phyloP scores from a whole-genome alignment of 2,888 invertebrate species.

The Pyrrhosoma nymphula region DNA sequence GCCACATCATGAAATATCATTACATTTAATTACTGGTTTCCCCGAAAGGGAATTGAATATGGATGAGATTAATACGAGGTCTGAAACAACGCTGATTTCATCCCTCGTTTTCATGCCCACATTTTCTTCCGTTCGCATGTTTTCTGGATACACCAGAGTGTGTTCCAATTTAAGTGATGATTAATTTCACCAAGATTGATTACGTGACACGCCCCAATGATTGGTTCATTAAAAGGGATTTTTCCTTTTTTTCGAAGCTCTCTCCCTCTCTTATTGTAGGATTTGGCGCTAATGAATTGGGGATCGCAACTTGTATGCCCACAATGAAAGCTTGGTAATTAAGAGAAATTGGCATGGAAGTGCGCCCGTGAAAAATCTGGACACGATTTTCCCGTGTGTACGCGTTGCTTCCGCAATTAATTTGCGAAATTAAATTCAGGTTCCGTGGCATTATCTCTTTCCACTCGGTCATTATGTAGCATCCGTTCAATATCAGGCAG shows the following conservation, averaged over 20 bases:
- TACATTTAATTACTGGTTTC: neutral
- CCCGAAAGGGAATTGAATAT: neutral
- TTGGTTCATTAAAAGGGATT: neutral
- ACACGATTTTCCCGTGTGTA: neutral
- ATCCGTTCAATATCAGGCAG: too few species aligned
- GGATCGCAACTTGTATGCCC: neutral
- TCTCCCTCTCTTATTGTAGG: neutral
- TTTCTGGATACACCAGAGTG: neutral
- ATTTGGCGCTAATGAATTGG: neutral
- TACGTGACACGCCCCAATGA: neutral
- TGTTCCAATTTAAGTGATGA: neutral
- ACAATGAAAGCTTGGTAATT: neutral
- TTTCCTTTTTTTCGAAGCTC: neutral
- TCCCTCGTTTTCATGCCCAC: neutral
- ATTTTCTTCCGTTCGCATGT: neutral
- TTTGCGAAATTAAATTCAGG: neutral
- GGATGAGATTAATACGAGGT: neutral
- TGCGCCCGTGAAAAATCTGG: neutral
- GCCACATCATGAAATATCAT: neutral
- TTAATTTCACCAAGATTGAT: constrained; percentile 20
- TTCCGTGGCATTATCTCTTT: neutral
- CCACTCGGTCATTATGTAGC: too few species aligned
- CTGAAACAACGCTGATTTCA: neutral
- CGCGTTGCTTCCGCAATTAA: neutral
- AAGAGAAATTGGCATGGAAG: neutral